Evolutionary conservation across 2,888 invertebrate genomes (phyloP), one percentile per base, ranked within the genome.

Genomic region (Metopia argyrocephala): DNA sequence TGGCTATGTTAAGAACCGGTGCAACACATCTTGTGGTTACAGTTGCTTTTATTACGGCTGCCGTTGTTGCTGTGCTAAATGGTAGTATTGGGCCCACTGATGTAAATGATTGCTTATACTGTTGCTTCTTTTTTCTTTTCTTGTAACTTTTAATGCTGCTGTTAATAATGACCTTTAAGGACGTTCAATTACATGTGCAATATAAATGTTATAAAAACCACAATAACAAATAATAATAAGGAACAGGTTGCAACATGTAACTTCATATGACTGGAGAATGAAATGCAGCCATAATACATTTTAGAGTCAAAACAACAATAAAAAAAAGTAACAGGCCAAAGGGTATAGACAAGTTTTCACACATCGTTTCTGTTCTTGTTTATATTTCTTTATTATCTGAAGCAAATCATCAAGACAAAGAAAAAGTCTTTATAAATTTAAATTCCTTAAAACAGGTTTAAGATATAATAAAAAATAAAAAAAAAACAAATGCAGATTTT

Each of bases 91-190:
- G n/a, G n/a, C n/a, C n/a, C n/a, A n/a, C n/a, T n/a, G n/a, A n/a
- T n/a, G n/a, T n/a, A n/a, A n/a, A n/a, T n/a, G n/a, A n/a, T 21
- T 20, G 15, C 2, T 59, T 50, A 23, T 66, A 27, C 18, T 46
- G n/a, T 3, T 21, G 54, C 25, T 61, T 45, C 31, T 73, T 38
- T 54, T 73, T 59, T 25, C 45, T 23, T n/a, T 23, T 31, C 3
- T 4, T 38, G 38, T 38, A 25, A 20, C 52, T 61, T 70, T 50
- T 59, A 38, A 38, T 38, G 12, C 38, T 9, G 38, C 38, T 38
- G 15, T 62, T 46, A 48, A 62, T n/a, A 65, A 85, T 85, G 85
- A 85, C 85, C 85, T 85, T 85, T 85, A 85, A 85, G 85, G 85
- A 85, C 85, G 85, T 85, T 85, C 85, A 82, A 85, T 82, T 83